Percentiles rank a stretch among this genome's conserved stretches.
These are phyloP conservation scores for Philereme transversata DNA, from an alignment of 2,888 invertebrate genomes.

Conservation along the genomic window DNA sequence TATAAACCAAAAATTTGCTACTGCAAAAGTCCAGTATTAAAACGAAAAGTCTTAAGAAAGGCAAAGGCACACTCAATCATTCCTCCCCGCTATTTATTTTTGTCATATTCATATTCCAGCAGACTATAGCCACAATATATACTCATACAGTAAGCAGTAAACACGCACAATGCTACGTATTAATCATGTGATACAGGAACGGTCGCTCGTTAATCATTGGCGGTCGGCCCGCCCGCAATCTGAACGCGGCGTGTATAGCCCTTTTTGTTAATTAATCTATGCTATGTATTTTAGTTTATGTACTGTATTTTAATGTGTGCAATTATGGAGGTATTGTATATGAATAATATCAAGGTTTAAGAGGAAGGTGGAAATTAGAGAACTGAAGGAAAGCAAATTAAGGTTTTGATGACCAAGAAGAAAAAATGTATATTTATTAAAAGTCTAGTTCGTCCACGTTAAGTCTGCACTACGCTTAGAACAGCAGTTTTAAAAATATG, in stretches of 20 bases:
- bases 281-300: conserved; percentile 39
- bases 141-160: conserved; percentile 25
- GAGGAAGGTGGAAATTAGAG: too few species aligned
- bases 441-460: too few species aligned
- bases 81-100: conserved; percentile 36
- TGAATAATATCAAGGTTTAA: neutral
- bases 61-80: conserved; percentile 14
- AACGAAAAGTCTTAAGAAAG: too few species aligned
- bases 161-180: conserved; percentile 71
- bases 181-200: conserved; percentile 78
- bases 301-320: conserved; percentile 1
- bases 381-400: too few species aligned
- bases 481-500: too few species aligned
- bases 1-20: too few species aligned
- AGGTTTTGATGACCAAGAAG: too few species aligned
- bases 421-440: too few species aligned
- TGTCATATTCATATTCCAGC: conserved; percentile 10
- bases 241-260: conserved; percentile 61
- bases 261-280: conserved; percentile 81
- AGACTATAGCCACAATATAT: conserved; percentile 21
- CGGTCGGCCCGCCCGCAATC: conserved; percentile 70
- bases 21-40: too few species aligned
- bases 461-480: too few species aligned
- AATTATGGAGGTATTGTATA: neutral
- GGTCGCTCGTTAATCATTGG: conserved; percentile 77